Base-by-base conservation (phyloP, 2,888 invertebrate species). In the Chelonus formosanus region DNA sequence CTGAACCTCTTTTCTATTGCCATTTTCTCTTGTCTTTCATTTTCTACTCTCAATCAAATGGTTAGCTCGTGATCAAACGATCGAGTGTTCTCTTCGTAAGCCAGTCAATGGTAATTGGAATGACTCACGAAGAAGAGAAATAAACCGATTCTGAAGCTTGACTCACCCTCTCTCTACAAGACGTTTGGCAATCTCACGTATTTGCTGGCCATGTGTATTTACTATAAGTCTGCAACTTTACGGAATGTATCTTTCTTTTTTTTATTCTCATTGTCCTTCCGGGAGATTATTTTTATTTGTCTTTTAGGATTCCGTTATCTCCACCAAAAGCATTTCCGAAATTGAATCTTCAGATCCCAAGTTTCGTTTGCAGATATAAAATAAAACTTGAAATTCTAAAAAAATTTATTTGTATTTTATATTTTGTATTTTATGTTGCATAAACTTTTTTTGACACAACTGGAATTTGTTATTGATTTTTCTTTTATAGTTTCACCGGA, bases 91-190 rank as follows among this genome's bases (percentile, higher is more conserved):
- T 59, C 36, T 36, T 50, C 48, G 54, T 47, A 63, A 53, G 62
- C 60, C 36, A 65, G 67, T 67, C 71, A 63, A 57, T 67, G 67
- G 62, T 67, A 66, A 67, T 70, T 60, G 69, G 65, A 70, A 69
- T 64, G 55, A 61, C 65, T 70, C 61, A 59, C 65, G 59, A 65
- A 40, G 55, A 57, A 57, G 59, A 60, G 59, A 67, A 63, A 63
- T 67, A 63, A 63, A 63, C 59, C 45, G 55, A 48, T 58, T 68
- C 63, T 65, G 63, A 65, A 67, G 68, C 44, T 61, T 52, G 57
- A 63, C 63, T 57, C 63, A 59, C 57, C 48, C 47, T 32, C 55
- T 45, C 35, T 56, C 44, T 66, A 52, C 56, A 43, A 59, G 61
- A 56, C 65, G 61, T 66, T 66, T 57, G 56, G 56, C 61, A 66